Evolutionary conservation across 2,797 vertebrate genomes (phyloP).

Genomic region (Sebastolobus alascanus): DNA sequence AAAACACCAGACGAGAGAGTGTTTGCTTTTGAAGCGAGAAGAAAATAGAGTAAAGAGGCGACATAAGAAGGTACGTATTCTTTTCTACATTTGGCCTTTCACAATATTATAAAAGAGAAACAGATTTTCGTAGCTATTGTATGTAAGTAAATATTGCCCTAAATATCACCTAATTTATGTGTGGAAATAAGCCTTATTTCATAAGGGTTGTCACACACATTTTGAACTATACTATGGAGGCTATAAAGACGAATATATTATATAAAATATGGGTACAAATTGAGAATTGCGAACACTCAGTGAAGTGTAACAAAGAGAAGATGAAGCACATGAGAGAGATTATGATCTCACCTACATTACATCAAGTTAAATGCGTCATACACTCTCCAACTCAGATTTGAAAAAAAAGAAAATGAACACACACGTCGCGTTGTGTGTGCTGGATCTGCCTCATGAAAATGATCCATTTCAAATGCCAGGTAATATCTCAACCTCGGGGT

Average conservation of each 20-base stretch:
- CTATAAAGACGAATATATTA: neutral
- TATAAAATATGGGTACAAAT: conserved; percentile 13
- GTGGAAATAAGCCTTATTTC: conserved; percentile 15
- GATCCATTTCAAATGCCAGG: conserved; percentile 56
- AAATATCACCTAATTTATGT: neutral
- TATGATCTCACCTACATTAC: conserved; percentile 8
- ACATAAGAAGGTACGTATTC: neutral
- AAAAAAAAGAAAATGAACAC: neutral
- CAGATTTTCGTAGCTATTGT: neutral
- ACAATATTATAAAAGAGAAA: neutral
- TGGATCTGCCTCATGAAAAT: conserved; percentile 40
- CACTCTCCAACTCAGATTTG: neutral
- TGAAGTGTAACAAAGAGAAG: conserved; percentile 16
- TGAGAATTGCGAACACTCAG: neutral
- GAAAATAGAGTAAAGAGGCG: neutral
- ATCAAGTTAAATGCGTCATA: conserved; percentile 29
- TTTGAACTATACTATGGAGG: neutral
- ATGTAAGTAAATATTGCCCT: neutral
- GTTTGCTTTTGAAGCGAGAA: neutral
- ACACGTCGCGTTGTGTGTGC: neutral
- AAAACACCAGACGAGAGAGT: neutral
- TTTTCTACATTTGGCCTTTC: neutral
- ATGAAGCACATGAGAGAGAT: conserved; percentile 30
- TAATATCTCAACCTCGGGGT: conserved; percentile 45
- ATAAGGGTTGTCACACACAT: neutral